Evolutionary conservation across 2,113 vertebrate genomes (phyloP), one percentile per base, ranked within the genome.

Genomic region (Apodemus speciosus): DNA sequence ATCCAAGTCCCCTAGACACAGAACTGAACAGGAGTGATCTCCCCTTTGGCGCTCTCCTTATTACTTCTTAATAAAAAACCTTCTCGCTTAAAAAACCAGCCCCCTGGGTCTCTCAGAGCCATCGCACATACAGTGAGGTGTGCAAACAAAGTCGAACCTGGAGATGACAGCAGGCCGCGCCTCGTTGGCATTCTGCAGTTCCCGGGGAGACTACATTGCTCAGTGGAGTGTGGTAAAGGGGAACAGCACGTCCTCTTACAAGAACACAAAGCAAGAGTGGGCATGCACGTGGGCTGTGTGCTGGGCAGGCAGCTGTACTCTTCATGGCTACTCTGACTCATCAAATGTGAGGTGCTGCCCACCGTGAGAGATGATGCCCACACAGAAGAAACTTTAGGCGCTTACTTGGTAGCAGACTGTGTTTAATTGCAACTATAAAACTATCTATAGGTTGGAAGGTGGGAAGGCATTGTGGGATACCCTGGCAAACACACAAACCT

Each of bases 201-300:
- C n/a, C 0, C 3, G 76, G 51, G 9, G 20, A 49, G 40, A 66
- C 0, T 0, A n/a, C 64, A 23, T 20, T 49, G 46, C 20, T 32
- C 32, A 11, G 3, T 9, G 13, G 14, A 30, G 3, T 25, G 51
- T n/a, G 77, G 9, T 4, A 0, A 79, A 53, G 13, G 0, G 21
- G 72, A 35, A 7, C 58, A 40, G 21, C 16, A 3, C 0, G 40
- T 40, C 16, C 64, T 60, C 23, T 6, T 9, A 5, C 58, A 60
- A 10, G 62, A 20, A 35, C 35, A 20, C 2, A 13, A 32, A 62
- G 18, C 11, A 46, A 27, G 32, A 35, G 9, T 0, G 8, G 8
- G 15, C 1, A 0, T 27, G 9, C 2, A 1, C 23, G 9, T 4
- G 25, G 5, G 1, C 30, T 15, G 0, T 40, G 38, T 60, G 21